These are phyloP conservation scores for Esox niger DNA, from an alignment of 2,113 vertebrate species.

Conservation along the genomic window DNA sequence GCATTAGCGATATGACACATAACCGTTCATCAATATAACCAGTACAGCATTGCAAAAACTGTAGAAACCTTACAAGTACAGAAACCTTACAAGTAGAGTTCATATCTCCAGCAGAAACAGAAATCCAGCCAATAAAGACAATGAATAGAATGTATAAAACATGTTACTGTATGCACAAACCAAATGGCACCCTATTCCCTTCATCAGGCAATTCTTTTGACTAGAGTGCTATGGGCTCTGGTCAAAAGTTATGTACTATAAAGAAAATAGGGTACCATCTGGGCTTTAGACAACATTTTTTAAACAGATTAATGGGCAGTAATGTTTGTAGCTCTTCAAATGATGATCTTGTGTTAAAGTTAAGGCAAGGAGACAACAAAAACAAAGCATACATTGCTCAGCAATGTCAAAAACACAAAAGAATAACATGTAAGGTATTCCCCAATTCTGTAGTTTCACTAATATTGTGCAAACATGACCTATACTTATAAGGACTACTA, in stretches of 20 bases:
- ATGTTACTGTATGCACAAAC: neutral
- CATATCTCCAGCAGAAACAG: neutral
- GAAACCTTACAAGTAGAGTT: neutral
- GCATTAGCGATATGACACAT: neutral
- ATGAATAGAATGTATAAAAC: neutral
- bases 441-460: conserved; percentile 16
- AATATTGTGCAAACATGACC: conserved; percentile 4
- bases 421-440: neutral
- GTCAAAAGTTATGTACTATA: too few species aligned
- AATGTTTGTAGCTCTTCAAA: neutral
- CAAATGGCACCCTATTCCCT: too few species aligned
- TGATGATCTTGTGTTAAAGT: neutral
- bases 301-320: neutral
- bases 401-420: conserved; percentile 12
- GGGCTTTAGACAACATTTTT: neutral
- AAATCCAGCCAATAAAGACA: neutral
- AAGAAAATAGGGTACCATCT: too few species aligned
- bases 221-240: too few species aligned
- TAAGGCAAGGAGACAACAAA: neutral
- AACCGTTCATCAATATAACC: neutral
- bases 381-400: conserved; percentile 14
- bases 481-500: neutral
- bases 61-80: neutral
- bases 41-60: neutral
- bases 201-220: too few species aligned